Conservation (phyloP, 2,797 vertebrate genomes). For the Sebastes taczanowskii region DNA sequence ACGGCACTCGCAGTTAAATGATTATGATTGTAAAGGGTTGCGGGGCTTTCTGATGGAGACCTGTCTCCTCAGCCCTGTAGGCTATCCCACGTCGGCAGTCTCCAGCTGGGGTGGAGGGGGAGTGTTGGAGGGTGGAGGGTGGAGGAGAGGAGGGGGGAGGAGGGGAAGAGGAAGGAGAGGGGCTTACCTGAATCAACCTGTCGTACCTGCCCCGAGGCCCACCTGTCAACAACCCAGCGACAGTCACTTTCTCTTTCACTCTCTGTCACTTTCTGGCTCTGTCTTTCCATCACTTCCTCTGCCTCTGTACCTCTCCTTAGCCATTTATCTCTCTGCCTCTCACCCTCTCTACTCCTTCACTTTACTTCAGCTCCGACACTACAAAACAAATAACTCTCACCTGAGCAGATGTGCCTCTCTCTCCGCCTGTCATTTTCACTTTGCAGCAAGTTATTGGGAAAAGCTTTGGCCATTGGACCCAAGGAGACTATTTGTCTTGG, state of each 20-base stretch:
- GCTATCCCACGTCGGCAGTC: constrained; percentile 71
- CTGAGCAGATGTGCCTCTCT: constrained; percentile 49
- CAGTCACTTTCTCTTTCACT: constrained; percentile 71
- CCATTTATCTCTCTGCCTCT: constrained; percentile 63
- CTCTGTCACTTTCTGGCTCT: constrained; percentile 57
- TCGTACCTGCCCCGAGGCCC: constrained; percentile 76
- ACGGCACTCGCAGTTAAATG: constrained; percentile 69
- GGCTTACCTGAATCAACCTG: constrained; percentile 77
- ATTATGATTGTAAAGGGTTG: constrained; percentile 73
- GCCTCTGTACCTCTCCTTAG: constrained; percentile 53
- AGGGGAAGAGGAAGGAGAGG: constrained; percentile 23
- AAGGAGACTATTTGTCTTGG: constrained; percentile 59
- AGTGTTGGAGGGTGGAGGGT: constrained; percentile 5
- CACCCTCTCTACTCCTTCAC: constrained; percentile 42
- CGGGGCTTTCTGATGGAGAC: constrained; percentile 68
- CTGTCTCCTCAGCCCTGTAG: constrained; percentile 76
- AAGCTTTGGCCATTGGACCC: constrained; percentile 47
- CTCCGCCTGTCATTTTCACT: constrained; percentile 59
- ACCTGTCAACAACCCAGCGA: constrained; percentile 77
- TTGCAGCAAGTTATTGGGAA: constrained; percentile 58
- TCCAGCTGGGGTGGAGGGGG: constrained; percentile 59
- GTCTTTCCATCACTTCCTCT: constrained; percentile 61
- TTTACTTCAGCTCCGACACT: constrained; percentile 42
- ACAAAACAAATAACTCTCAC: constrained; percentile 74
- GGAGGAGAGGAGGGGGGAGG: not conserved